Conservation (phyloP, 2,113 vertebrate species). For the Macaca fascicularis region T2T-MFA8v1.1 NC_088375.1:31139001-31139500, state of each 20-base stretch:
- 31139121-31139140: not conserved
- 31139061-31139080: not conserved
- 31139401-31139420: not conserved
- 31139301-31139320: not conserved
- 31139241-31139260: not conserved
- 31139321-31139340: not conserved
- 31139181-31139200: not conserved
- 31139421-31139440: not conserved
- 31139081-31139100: not conserved
- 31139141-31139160: not conserved
- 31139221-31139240: not conserved
- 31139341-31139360: not conserved
- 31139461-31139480: not conserved
- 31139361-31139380: not conserved
- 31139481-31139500: not conserved
- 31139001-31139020: not conserved
- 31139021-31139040: not conserved
- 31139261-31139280: not conserved
- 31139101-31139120: not conserved
- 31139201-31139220: not conserved
- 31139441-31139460: not conserved
- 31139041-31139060: not conserved
- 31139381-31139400: not conserved
- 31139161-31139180: not conserved
- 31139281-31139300: not conserved